Conservation (phyloP, 2,797 vertebrate species). For the Halcyon badia region DNA sequence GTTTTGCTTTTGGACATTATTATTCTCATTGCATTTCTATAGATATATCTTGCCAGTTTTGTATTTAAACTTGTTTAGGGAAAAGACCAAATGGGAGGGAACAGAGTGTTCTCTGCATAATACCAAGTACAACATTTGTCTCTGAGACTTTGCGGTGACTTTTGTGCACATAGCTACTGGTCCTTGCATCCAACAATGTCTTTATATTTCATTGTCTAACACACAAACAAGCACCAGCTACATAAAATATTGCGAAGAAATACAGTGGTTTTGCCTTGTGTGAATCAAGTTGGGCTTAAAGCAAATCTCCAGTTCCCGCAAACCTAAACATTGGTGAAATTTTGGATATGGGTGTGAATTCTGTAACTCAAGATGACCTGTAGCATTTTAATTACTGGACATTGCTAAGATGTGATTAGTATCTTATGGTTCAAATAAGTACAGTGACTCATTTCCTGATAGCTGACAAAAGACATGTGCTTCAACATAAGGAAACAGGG, state of each 20-base stretch:
- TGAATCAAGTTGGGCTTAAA: not conserved
- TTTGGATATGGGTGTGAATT: not conserved
- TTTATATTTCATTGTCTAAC: not conserved
- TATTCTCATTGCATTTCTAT: not conserved
- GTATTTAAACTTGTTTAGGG: not conserved
- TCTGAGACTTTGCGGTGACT: not conserved
- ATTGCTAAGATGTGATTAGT: not conserved
- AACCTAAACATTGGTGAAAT: not conserved
- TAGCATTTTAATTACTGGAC: not conserved
- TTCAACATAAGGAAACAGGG: constrained; percentile 41
- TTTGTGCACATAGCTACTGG: not conserved
- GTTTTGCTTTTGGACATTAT: not conserved
- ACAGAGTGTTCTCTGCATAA: not conserved
- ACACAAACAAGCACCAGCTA: not conserved
- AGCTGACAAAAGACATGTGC: not conserved
- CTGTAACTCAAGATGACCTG: not conserved
- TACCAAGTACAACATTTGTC: not conserved
- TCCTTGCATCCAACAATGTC: not conserved
- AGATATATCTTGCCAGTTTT: not conserved
- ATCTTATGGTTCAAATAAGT: constrained; percentile 9
- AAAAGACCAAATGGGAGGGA: not conserved
- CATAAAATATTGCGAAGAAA: not conserved
- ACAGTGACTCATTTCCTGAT: not conserved
- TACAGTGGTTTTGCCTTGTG: not conserved
- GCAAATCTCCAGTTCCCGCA: not conserved